These are phyloP conservation scores for Odocoileus virginianus DNA, from an alignment of 2,113 vertebrate species.

Conservation along the genomic window DNA sequence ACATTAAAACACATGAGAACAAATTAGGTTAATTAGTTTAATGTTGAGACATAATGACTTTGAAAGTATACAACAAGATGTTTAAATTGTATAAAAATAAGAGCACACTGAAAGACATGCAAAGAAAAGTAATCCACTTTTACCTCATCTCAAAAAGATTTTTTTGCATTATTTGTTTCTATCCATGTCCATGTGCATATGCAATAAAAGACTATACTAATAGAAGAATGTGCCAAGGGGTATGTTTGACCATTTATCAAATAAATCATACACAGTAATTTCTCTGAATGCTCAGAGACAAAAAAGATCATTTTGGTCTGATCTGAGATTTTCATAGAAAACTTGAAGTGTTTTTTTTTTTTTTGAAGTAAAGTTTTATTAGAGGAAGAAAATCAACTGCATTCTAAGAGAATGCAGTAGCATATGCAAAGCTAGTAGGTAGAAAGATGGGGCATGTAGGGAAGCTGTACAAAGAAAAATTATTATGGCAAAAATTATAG, in stretches of 20 bases:
- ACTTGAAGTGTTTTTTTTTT: background rate
- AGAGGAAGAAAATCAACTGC: background rate
- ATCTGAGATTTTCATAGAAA: constrained; percentile 11
- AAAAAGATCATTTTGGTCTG: background rate
- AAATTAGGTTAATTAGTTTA: background rate
- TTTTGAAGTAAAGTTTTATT: background rate
- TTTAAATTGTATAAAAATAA: constrained; percentile 23
- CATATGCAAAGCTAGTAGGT: background rate
- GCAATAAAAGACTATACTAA: background rate
- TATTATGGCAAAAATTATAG: background rate
- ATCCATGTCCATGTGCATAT: background rate
- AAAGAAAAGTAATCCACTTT: background rate
- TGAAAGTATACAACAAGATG: background rate
- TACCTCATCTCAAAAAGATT: background rate
- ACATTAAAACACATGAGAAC: background rate
- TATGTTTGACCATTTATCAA: background rate
- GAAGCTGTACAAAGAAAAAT: background rate
- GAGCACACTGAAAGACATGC: background rate
- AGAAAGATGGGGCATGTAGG: background rate
- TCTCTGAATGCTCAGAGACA: background rate
- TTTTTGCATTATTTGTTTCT: background rate
- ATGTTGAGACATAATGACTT: background rate
- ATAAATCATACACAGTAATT: background rate
- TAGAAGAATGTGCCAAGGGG: background rate
- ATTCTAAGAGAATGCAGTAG: background rate